Percentiles rank a stretch among this genome's conserved stretches.
Conservation (phyloP, 1,140 invertebrate genomes). For the Polypedilum vanderplanki region DNA sequence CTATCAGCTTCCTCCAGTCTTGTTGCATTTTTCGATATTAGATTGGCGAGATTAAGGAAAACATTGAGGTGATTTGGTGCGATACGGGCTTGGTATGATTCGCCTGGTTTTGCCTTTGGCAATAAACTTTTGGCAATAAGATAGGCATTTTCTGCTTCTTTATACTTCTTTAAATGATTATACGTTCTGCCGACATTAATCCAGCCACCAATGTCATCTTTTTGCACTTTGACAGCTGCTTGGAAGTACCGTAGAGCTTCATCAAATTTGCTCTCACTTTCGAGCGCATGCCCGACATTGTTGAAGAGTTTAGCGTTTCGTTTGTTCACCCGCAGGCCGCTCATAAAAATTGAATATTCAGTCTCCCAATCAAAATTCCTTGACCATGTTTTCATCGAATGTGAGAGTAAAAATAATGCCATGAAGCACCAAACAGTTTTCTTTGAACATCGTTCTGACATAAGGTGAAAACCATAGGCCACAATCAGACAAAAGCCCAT, state of each 20-base stretch:
- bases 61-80: constrained; percentile 95
- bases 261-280: constrained; percentile 71
- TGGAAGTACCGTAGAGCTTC: constrained; percentile 88
- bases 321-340: constrained; percentile 82
- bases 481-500: constrained; percentile 95
- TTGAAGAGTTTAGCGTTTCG: constrained; percentile 94
- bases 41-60: constrained; percentile 89
- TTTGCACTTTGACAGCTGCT: constrained; percentile 86
- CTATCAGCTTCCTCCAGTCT: constrained; percentile 89
- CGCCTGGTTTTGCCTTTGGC: constrained; percentile 83
- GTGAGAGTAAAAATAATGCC: constrained; percentile 60
- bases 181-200: constrained; percentile 94
- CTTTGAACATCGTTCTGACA: constrained; percentile 43
- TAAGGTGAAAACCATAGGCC: constrained; percentile 63
- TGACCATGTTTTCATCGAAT: constrained; percentile 72
- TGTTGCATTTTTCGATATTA: constrained; percentile 88
- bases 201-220: constrained; percentile 92
- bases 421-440: constrained; percentile 55
- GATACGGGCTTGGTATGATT: constrained; percentile 90
- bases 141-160: constrained; percentile 88
- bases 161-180: constrained; percentile 84
- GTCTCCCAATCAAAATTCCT: constrained; percentile 89
- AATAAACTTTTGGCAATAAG: constrained; percentile 80
- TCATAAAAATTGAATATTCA: constrained; percentile 89
- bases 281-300: constrained; percentile 92